These are phyloP conservation scores for Suricata suricatta DNA, from an alignment of 2,113 vertebrate genomes.

Conservation along the genomic window DNA sequence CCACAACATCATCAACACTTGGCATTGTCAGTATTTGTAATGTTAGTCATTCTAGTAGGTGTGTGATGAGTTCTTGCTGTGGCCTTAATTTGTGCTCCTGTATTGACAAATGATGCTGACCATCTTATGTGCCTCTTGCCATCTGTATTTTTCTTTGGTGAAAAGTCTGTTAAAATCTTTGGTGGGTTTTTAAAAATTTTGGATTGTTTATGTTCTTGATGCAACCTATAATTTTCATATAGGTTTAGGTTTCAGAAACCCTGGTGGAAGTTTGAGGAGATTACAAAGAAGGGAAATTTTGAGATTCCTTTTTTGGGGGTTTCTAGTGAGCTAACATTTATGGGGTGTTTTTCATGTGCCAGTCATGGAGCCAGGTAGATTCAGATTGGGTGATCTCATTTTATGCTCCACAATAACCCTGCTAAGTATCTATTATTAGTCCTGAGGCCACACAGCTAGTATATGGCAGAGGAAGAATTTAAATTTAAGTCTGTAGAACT, in stretches of 20 bases:
- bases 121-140: background rate
- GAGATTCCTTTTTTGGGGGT: background rate
- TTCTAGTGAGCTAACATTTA: background rate
- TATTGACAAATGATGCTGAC: background rate
- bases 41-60: background rate
- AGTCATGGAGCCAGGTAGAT: constrained; percentile 18
- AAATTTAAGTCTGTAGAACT: background rate
- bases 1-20: background rate
- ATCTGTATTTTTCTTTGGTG: background rate
- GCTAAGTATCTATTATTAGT: constrained; percentile 23
- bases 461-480: background rate
- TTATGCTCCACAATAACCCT: background rate
- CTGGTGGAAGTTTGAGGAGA: background rate
- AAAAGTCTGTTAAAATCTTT: background rate
- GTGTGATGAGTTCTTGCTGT: background rate
- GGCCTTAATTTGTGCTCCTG: background rate
- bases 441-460: background rate
- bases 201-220: background rate
- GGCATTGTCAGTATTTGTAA: background rate
- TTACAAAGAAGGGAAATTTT: background rate
- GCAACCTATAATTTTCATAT: background rate
- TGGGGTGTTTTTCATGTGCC: constrained; percentile 26
- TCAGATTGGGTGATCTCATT: constrained; percentile 23
- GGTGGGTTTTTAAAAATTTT: background rate
- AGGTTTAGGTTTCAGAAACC: constrained; percentile 7